Percentiles rank a stretch among this genome's conserved stretches.
Evolutionary conservation across 2,113 vertebrate species (phyloP).

Genomic region (Tragelaphus strepsiceros): DNA sequence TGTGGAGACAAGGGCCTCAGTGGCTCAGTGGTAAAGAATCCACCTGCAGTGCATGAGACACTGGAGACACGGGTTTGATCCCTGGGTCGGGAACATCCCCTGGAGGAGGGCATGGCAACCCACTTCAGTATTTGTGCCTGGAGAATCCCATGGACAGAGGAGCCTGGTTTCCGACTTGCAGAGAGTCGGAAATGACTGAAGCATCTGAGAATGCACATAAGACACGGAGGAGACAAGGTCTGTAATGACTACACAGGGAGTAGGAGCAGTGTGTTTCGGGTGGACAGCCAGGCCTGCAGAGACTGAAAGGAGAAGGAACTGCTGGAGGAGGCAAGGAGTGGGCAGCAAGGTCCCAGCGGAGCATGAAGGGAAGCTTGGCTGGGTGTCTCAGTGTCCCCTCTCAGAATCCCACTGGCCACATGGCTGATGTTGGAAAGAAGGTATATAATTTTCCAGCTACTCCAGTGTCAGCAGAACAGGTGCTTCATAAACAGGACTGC

Average conservation of each 20-base stretch:
- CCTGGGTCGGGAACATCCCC: background rate
- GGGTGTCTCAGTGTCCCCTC: background rate
- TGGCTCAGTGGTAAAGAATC: background rate
- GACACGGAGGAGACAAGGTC: background rate
- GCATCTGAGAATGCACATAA: background rate
- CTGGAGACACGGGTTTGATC: background rate
- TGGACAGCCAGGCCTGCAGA: accelerated
- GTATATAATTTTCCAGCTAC: background rate
- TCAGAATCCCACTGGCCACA: accelerated
- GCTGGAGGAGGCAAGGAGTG: accelerated
- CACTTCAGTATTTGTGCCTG: background rate
- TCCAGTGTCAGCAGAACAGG: background rate
- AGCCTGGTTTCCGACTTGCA: background rate
- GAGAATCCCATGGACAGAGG: background rate
- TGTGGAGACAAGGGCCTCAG: background rate
- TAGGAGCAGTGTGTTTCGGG: accelerated
- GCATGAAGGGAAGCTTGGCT: background rate
- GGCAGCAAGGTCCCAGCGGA: accelerated
- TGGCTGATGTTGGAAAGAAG: background rate
- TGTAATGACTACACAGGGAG: accelerated
- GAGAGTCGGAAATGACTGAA: background rate
- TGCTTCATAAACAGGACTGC: background rate
- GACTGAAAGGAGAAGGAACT: background rate
- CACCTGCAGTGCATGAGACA: accelerated
- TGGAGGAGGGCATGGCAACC: background rate